Evolutionary conservation across 2,113 vertebrate species (phyloP).

Genomic region (Tragelaphus scriptus): DNA sequence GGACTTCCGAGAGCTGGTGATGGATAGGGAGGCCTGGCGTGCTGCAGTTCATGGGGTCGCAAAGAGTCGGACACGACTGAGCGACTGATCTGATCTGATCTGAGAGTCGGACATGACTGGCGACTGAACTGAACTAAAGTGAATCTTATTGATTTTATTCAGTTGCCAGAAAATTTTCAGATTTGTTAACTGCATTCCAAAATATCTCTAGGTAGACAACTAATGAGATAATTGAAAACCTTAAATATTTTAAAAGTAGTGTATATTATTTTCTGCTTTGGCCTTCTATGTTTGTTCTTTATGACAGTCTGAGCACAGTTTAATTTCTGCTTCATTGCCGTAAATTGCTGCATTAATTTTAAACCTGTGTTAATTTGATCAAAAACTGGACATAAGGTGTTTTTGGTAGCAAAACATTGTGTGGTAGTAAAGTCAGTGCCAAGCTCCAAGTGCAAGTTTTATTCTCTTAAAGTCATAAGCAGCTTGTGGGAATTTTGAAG

Average conservation of each 20-base stretch:
- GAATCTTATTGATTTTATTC: not conserved
- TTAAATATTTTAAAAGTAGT: not conserved
- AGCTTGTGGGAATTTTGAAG: no score
- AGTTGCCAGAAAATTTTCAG: not conserved
- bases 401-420: not conserved
- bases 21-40: not conserved
- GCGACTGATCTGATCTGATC: no score
- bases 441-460: not conserved
- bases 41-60: accelerated
- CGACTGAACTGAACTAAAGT: not conserved
- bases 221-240: not conserved
- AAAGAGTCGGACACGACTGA: not conserved
- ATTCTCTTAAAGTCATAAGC: not conserved
- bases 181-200: not conserved
- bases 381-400: not conserved
- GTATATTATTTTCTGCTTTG: not conserved
- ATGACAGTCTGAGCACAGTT: not conserved
- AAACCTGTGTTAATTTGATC: not conserved
- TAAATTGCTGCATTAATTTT: not conserved
- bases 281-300: not conserved
- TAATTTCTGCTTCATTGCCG: not conserved
- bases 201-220: not conserved
- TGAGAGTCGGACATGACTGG: not conserved
- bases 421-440: not conserved
- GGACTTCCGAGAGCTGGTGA: not conserved